Evolutionary conservation across 2,113 vertebrate species (phyloP).

Genomic region (Cyanoliseus patagonus): DNA sequence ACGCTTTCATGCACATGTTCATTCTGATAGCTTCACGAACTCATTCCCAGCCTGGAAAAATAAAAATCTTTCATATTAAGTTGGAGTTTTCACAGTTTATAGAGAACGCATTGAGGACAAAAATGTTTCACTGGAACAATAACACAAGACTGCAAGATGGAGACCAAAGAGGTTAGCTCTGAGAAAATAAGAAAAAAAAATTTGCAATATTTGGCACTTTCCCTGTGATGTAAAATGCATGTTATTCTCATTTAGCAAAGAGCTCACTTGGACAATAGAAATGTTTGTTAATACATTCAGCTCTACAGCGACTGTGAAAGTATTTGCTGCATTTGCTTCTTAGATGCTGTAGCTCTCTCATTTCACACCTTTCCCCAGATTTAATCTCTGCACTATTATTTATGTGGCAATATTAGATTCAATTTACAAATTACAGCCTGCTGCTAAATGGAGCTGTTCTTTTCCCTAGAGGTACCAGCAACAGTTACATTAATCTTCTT

Average conservation of each 20-base stretch:
- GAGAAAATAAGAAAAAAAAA: conserved; percentile 53
- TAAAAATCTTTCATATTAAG: neutral
- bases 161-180: conserved; percentile 42
- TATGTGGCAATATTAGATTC: conserved; percentile 61
- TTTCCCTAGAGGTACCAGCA: conserved; percentile 44
- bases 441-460: neutral
- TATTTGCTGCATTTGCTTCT: conserved; percentile 63
- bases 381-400: conserved; percentile 63
- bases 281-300: conserved; percentile 64
- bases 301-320: conserved; percentile 18
- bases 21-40: conserved; percentile 30
- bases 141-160: conserved; percentile 55
- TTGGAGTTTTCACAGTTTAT: conserved; percentile 46
- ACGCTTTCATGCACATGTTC: conserved; percentile 8
- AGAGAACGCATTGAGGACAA: conserved; percentile 39
- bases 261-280: conserved; percentile 68
- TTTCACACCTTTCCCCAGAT: conserved; percentile 75
- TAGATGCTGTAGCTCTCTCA: conserved; percentile 40
- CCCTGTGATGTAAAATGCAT: conserved; percentile 59
- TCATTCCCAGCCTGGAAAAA: neutral
- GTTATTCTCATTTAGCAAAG: conserved; percentile 72
- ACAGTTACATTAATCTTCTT: conserved; percentile 47
- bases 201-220: conserved; percentile 68
- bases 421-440: conserved; percentile 70
- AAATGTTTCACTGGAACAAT: conserved; percentile 56